A percentile compares a stretch with the other conserved stretches of the same genome.
Evolutionary conservation across 1,140 invertebrate species (phyloP).

Genomic region (Lucilia cuprina): DNA sequence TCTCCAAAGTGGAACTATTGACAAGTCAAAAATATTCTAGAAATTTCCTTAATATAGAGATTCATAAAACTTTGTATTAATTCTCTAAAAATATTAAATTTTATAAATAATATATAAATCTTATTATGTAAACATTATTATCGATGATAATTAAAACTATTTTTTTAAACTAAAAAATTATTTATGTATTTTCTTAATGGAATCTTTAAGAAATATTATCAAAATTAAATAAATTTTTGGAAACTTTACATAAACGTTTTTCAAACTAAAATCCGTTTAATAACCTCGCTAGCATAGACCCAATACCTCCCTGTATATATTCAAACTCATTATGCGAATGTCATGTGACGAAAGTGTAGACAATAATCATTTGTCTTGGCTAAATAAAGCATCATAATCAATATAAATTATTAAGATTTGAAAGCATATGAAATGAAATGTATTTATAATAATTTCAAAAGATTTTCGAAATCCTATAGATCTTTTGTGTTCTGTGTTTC

Average conservation of each 20-base stretch:
- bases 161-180: no score
- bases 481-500: neutral
- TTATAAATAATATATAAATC: no score
- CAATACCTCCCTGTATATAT: neutral
- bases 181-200: no score
- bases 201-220: neutral
- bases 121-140: no score
- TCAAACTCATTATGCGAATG: neutral
- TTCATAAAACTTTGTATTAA: no score
- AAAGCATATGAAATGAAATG: no score
- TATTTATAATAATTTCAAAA: neutral
- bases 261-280: neutral
- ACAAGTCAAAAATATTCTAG: no score
- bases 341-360: neutral
- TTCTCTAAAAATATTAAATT: no score
- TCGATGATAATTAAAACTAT: no score
- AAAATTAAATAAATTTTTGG: neutral
- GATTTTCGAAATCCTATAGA: neutral
- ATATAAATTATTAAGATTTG: neutral
- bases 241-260: neutral
- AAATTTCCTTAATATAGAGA: no score
- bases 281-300: neutral
- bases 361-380: neutral
- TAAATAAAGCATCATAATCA: neutral
- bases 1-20: no score